Evolutionary conservation across 2,888 invertebrate genomes (phyloP).

Genomic region (Molorchus minor): DNA sequence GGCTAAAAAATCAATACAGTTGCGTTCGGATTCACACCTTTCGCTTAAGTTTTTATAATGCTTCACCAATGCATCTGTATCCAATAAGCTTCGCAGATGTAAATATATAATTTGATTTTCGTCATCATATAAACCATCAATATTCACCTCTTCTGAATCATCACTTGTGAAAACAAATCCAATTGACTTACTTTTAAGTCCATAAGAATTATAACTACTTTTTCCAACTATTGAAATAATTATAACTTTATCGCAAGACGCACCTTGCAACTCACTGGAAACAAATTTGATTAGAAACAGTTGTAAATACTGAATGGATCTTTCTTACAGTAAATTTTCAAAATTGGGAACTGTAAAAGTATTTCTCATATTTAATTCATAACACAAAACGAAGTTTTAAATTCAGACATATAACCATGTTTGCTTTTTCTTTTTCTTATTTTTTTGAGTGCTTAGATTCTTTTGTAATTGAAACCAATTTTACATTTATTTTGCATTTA

Average conservation of each 20-base stretch:
- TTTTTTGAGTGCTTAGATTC: no score
- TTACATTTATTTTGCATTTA: no score
- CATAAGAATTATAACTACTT: conserved; percentile 69
- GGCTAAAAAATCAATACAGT: conserved; percentile 71
- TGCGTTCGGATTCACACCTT: conserved; percentile 57
- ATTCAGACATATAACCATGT: not conserved
- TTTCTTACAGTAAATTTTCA: conserved; percentile 43
- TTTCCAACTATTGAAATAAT: conserved; percentile 79
- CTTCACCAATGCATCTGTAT: conserved; percentile 64
- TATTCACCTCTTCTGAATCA: conserved; percentile 44
- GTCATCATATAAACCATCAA: conserved; percentile 64
- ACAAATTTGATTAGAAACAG: conserved; percentile 7
- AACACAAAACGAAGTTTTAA: not conserved
- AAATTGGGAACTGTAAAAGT: conserved; percentile 45
- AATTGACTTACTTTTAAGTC: conserved; percentile 72
- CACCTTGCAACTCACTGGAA: conserved; percentile 51
- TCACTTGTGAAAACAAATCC: conserved; percentile 62
- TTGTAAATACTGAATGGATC: conserved; percentile 1
- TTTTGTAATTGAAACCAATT: no score
- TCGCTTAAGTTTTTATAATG: conserved; percentile 63
- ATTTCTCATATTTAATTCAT: conserved; percentile 39
- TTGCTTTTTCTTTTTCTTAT: no score
- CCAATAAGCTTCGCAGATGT: conserved; percentile 67
- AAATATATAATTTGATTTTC: conserved; percentile 67
- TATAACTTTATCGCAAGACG: conserved; percentile 67